Conservation (phyloP, 2,888 invertebrate species). For the Hylaea fasciaria region DNA sequence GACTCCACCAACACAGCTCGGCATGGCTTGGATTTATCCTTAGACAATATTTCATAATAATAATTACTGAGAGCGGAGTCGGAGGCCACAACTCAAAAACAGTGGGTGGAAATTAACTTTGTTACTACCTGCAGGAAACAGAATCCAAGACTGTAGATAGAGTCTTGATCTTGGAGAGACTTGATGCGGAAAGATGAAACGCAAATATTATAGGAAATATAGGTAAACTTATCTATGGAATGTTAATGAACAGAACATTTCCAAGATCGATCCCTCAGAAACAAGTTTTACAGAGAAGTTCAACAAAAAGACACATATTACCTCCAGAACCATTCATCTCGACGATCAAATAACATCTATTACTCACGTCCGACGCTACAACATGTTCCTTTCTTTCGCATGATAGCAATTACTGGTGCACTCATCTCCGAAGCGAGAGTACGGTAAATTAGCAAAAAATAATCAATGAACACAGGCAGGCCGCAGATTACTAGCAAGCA, state of each 20-base stretch:
- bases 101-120: too few relatives aligned
- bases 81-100: constrained; percentile 3
- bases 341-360: constrained; percentile 35
- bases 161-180: too few relatives aligned
- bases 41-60: constrained; percentile 23
- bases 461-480: constrained; percentile 49
- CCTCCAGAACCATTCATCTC: constrained; percentile 37
- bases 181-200: too few relatives aligned
- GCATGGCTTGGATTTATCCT: constrained; percentile 24
- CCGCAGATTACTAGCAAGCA: constrained; percentile 29
- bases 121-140: too few relatives aligned
- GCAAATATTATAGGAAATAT: too few relatives aligned
- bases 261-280: not conserved
- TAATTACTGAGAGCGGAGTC: constrained; percentile 16
- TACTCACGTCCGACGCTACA: constrained; percentile 38
- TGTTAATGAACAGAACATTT: too few relatives aligned
- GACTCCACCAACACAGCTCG: constrained; percentile 50
- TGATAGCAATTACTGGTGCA: constrained; percentile 47
- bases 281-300: not conserved
- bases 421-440: constrained; percentile 52
- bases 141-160: too few relatives aligned
- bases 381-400: constrained; percentile 41
- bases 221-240: too few relatives aligned
- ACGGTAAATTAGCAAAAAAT: constrained; percentile 79
- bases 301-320: constrained; percentile 20